Evolutionary conservation across 1,140 invertebrate species (phyloP), one percentile per base, ranked within the genome.

Genomic region (Octopus bimaculoides): DNA sequence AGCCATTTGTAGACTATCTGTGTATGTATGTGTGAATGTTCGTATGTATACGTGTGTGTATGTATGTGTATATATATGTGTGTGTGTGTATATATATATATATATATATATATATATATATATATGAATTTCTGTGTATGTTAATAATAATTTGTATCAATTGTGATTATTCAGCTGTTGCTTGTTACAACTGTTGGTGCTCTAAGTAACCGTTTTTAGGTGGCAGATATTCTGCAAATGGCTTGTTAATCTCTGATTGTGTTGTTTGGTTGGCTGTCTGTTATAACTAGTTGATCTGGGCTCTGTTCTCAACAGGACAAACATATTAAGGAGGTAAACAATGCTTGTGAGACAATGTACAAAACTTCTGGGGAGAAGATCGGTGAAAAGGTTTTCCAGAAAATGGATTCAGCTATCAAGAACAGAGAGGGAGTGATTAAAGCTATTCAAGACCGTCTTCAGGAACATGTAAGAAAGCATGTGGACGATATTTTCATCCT

Each of bases 381-480:
- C 9, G 86, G 88, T 75, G 87, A 88, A 75, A 86, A 87, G 82
- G 83, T 86, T 12, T 84, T 88, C n/a, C 78, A 79, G 77, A 88
- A 88, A 84, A 88, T 89, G 88, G 87, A 88, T 78, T 87, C 84
- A 79, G 86, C 86, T 54, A 78, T 88, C 54, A 88, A 84, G 82
- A 89, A 89, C 80, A 82, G 88, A 52, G 88, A 89, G 80, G 86
- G 87, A 73, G 85, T 87, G 77, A 83, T 88, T 14, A 85, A 81
- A 77, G 81, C 82, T 78, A 80, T 89, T 54, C 84, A 85, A 82
- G 85, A 88, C 71, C 80, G 86, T 66, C 84, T 89, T 41, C 81
- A 84, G 73, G 86, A 88, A 78, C 88, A 88, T 84, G 88, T 89
- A 82, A 86, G 87, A 81, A 56, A 75, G 54, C 17, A 54, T 86